A percentile compares a stretch with the other conserved stretches of the same genome.
Evolutionary conservation across 2,888 invertebrate species (phyloP).

Genomic region (Tiliacea aurago): DNA sequence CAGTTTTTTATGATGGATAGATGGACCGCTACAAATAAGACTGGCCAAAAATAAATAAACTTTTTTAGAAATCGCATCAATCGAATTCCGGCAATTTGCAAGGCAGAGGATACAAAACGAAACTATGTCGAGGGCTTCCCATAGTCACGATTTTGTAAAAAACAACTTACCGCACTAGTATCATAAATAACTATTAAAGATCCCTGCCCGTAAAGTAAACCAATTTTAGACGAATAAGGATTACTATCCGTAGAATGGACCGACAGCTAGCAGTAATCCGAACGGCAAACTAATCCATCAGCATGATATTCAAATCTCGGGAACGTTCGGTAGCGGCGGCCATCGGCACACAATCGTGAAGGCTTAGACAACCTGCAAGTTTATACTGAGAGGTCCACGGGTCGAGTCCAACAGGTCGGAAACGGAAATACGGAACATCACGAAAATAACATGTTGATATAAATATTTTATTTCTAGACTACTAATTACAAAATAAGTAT

Average conservation of each 20-base stretch:
- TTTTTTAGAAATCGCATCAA: too few relatives aligned
- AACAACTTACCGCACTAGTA: too few relatives aligned
- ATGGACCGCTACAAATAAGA: too few relatives aligned
- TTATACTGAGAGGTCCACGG: slow-evolving; percentile 40
- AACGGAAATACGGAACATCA: not conserved
- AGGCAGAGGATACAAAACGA: too few relatives aligned
- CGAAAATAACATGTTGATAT: not conserved
- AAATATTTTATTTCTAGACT: not conserved
- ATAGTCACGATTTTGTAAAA: too few relatives aligned
- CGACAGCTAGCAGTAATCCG: slow-evolving; percentile 54
- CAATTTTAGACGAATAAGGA: slow-evolving; percentile 34
- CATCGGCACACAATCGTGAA: slow-evolving; percentile 45
- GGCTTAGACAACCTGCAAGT: slow-evolving; percentile 53
- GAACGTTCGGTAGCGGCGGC: slow-evolving; percentile 23
- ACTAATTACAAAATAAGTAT: not conserved
- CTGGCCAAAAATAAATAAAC: too few relatives aligned
- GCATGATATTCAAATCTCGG: slow-evolving; percentile 60
- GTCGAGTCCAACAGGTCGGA: slow-evolving; percentile 48
- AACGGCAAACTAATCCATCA: slow-evolving; percentile 65
- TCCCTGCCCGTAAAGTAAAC: slow-evolving; percentile 36
- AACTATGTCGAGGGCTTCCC: too few relatives aligned
- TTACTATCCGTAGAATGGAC: slow-evolving; percentile 24
- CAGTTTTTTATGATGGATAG: too few relatives aligned
- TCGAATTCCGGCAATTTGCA: too few relatives aligned
- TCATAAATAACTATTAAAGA: too few relatives aligned